phyloP scores from a whole-genome alignment of 2,113 vertebrate genomes.

The Mungos mungo region DNA sequence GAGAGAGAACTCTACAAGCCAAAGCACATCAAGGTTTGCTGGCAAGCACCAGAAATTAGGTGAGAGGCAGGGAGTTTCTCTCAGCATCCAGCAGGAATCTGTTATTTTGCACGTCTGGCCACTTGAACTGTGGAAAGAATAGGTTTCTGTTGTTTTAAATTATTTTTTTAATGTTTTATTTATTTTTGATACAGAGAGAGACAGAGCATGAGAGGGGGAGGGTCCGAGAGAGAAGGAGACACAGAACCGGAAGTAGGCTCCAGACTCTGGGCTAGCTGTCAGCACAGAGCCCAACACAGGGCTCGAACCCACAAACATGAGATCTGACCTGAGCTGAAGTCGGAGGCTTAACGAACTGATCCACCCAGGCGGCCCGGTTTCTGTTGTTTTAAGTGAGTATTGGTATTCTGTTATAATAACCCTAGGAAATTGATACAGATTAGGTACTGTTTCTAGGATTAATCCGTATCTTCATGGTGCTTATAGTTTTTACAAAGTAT shows the following conservation, averaged over 20 bases:
- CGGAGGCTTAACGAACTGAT: too few species aligned
- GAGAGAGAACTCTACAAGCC: background rate
- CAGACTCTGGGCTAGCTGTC: too few species aligned
- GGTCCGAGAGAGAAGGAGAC: too few species aligned
- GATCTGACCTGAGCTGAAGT: too few species aligned
- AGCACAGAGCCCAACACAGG: too few species aligned
- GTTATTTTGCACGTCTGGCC: background rate
- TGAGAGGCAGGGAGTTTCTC: background rate
- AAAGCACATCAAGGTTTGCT: background rate
- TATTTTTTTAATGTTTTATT: too few species aligned
- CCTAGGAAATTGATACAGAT: background rate
- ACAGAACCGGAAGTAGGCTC: too few species aligned
- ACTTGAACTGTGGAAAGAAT: background rate
- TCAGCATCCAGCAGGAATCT: background rate
- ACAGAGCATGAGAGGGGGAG: too few species aligned
- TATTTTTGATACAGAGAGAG: too few species aligned
- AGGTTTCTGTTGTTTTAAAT: background rate
- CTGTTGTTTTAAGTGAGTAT: background rate
- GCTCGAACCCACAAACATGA: too few species aligned
- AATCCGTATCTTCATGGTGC: background rate
- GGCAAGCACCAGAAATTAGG: background rate
- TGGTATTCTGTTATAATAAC: background rate
- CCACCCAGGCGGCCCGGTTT: background rate
- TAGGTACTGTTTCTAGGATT: background rate
- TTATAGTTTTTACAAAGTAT: background rate